A percentile compares a stretch with the other conserved stretches of the same genome.
Evolutionary conservation across 92 coral and sea anemone genomes (phyloP).

Genomic region (Paragorgia papillata): DNA sequence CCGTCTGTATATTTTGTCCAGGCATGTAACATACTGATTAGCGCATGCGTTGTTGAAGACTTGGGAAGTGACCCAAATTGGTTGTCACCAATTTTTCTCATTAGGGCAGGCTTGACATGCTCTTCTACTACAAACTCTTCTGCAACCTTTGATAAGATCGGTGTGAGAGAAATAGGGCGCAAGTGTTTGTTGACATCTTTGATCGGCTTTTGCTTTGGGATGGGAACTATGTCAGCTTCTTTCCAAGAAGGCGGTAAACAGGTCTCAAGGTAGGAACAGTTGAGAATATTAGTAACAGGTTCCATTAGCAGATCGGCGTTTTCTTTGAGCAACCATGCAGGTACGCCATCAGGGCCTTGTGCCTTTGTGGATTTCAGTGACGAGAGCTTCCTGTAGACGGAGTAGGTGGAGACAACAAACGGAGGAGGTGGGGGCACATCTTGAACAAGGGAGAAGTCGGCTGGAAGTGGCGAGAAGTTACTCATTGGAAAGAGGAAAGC

Average conservation of each 20-base stretch:
- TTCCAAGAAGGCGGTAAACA: not conserved
- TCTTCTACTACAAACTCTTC: conserved; percentile 18
- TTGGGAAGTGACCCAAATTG: conserved; percentile 22
- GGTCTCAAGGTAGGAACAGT: conserved; percentile 31
- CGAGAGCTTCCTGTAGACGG: conserved; percentile 42
- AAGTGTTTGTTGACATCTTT: conserved; percentile 27
- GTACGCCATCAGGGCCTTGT: conserved; percentile 52
- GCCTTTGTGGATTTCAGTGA: conserved; percentile 48
- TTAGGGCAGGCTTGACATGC: conserved; percentile 17
- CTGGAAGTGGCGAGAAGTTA: conserved; percentile 41
- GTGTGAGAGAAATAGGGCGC: conserved; percentile 33
- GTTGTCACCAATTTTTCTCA: conserved; percentile 4
- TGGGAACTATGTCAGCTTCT: not conserved
- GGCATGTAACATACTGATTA: conserved; percentile 18
- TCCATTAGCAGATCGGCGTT: conserved; percentile 11
- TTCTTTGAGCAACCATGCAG: conserved; percentile 27
- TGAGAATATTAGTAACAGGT: conserved; percentile 33
- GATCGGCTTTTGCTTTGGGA: conserved; percentile 19
- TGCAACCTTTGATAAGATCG: conserved; percentile 26
- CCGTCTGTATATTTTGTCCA: conserved; percentile 5
- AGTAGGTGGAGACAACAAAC: conserved; percentile 25
- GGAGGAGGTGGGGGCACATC: conserved; percentile 5
- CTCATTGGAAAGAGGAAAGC: conserved; percentile 42
- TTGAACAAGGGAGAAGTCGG: conserved; percentile 7
- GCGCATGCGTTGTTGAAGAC: conserved; percentile 17